Conservation (phyloP, 2,888 invertebrate species). For the Parelbella ahira region DNA sequence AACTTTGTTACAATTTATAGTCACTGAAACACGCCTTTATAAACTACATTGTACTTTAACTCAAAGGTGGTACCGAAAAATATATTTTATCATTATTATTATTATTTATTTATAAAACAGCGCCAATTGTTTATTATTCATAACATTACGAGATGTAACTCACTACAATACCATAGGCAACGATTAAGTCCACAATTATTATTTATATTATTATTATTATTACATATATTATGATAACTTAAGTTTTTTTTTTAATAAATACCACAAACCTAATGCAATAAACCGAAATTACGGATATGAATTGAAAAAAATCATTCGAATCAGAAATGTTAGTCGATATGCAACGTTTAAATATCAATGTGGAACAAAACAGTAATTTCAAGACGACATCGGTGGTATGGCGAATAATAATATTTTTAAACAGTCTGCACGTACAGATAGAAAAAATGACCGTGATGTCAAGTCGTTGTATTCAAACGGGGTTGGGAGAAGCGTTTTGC, state of each 20-base stretch:
- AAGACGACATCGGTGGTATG: slow-evolving; percentile 75
- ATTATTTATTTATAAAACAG: slow-evolving; percentile 57
- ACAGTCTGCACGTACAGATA: slow-evolving; percentile 56
- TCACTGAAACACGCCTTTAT: slow-evolving; percentile 67
- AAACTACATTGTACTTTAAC: slow-evolving; percentile 79
- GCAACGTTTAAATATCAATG: slow-evolving; percentile 76
- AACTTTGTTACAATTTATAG: slow-evolving; percentile 66
- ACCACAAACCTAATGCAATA: slow-evolving; percentile 63
- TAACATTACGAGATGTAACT: slow-evolving; percentile 66
- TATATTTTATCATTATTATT: slow-evolving; percentile 65
- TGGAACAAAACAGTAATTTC: slow-evolving; percentile 51
- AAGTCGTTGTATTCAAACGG: slow-evolving; percentile 41
- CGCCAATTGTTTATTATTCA: slow-evolving; percentile 66
- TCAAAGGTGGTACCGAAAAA: slow-evolving; percentile 78
- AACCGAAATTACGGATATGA: slow-evolving; percentile 67
- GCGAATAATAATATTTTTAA: slow-evolving; percentile 35
- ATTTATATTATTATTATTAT: slow-evolving; percentile 40
- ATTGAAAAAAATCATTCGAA: slow-evolving; percentile 72
- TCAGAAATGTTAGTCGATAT: slow-evolving; percentile 78
- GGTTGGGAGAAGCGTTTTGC: slow-evolving; percentile 32
- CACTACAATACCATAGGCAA: slow-evolving; percentile 66
- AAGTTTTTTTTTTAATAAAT: slow-evolving; percentile 51
- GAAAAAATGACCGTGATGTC: slow-evolving; percentile 46
- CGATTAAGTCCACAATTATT: slow-evolving; percentile 53
- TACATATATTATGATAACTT: slow-evolving; percentile 53